Base-by-base conservation (phyloP, 2,797 vertebrate genomes). In the Mormyrus proboscirostris region DNA sequence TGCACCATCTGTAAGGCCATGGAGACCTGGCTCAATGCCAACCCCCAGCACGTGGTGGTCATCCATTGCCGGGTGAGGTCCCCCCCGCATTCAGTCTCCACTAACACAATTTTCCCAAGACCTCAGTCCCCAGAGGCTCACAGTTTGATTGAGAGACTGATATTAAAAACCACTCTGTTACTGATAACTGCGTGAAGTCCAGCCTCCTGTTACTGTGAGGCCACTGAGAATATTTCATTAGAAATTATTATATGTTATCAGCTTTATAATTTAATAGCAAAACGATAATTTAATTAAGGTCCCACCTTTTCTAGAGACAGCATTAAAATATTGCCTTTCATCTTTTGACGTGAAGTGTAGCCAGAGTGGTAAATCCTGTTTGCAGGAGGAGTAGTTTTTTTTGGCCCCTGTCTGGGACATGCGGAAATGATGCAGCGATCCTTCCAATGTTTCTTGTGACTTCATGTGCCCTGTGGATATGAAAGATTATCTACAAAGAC, bases 1-100 rank as follows among this genome's bases (percentile, higher is more conserved):
- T 99, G 98, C 92, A 98, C 96, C 91, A 98, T 99, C 93, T 99
- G 98, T 91, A 99, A 99, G 93, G 96, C 97, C 51, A 97, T 99
- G 96, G 98, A 99, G 94, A 95, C 96, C 38, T 99, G 98, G 98
- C 95, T 99, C 84, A 97, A 97, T 90, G 96, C 92, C 0, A 95
- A 98, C 93, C 96, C 96, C 3, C 96, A 97, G 4, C 98, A 97
- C 0, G 98, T 99, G 90, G 98, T 96, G 3, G 98, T 99, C 22
- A 98, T 99, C 91, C 98, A 99, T 92, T 99, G 98, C 95, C 96
- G 96, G 94, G 98, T 99, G 92, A 97, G 97, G 3, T 8, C 4
- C 83, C 14, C 44, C 53, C 38, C 53, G 2, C 19, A 22, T 38
- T 10, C 57, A 69, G 38, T 79, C 41, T 86, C 50, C 83, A 84